These are phyloP conservation scores for Etheostoma perlongum DNA, from an alignment of 2,797 vertebrate species.

Conservation along the genomic window DNA sequence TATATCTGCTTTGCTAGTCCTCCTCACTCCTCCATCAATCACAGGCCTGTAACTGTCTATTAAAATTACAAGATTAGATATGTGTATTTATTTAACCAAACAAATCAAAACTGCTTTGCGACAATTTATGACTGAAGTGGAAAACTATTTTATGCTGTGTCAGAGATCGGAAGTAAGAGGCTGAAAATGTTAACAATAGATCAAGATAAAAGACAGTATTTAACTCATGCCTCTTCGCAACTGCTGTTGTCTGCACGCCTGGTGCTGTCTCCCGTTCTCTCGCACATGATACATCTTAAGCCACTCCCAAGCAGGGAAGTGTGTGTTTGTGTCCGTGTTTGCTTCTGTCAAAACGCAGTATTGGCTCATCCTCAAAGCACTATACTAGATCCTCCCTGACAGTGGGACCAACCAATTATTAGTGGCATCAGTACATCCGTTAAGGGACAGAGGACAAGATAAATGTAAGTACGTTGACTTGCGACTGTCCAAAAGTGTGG, in stretches of 20 bases:
- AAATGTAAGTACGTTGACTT: constrained; percentile 21
- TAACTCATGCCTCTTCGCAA: constrained; percentile 34
- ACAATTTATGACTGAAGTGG: constrained; percentile 48
- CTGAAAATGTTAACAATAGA: constrained; percentile 28
- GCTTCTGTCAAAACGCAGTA: constrained; percentile 66
- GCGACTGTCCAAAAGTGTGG: constrained; percentile 4
- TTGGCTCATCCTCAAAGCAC: constrained; percentile 44
- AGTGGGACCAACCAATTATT: constrained; percentile 56
- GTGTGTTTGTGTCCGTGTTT: constrained; percentile 54
- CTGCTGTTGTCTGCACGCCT: constrained; percentile 26
- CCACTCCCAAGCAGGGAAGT: constrained; percentile 39
- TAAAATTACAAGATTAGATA: constrained; percentile 66
- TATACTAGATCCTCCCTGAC: constrained; percentile 54
- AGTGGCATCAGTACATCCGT: constrained; percentile 32
- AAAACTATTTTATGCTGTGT: constrained; percentile 21
- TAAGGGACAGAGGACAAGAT: constrained; percentile 27
- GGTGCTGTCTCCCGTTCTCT: constrained; percentile 9
- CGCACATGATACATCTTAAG: constrained; percentile 9
- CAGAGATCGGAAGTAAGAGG: constrained; percentile 25
- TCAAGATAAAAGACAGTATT: constrained; percentile 60
- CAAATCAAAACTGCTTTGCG: constrained; percentile 31
- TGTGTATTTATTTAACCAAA: constrained; percentile 65
- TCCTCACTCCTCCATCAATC: constrained; percentile 79
- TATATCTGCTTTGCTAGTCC: constrained; percentile 81
- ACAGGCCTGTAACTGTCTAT: constrained; percentile 85